Evolutionary conservation across 2,797 vertebrate species (phyloP), one percentile per base, ranked within the genome.

Genomic region (Sebastes variabilis): DNA sequence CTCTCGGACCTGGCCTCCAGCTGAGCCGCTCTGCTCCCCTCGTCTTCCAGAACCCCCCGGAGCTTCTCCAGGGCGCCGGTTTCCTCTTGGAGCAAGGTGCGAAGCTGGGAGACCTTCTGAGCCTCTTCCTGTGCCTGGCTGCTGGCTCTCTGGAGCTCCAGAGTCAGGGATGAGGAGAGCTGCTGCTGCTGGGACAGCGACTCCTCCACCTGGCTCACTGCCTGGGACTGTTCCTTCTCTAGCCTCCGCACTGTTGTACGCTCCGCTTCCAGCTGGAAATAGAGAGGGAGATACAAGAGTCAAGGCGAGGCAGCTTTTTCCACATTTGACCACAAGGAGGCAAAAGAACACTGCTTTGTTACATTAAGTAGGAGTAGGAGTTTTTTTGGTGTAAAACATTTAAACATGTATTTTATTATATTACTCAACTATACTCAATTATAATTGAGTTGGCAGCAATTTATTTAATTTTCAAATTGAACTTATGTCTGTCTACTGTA

Each of bases 131-230:
- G 93, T 2, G 97, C 97, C 91, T 97, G 97, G 85, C 94, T 95
- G 76, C 93, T 97, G 90, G 98, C 97, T 61, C 96, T 97, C 92
- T 99, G 98, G 88, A 98, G 98, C 93, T 99, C 97, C 52, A 96
- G 92, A 3, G 96, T 96, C 72, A 99, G 96, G 86, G 96, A 93
- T 10, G 97, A 97, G 1, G 97, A 97, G 9, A 99, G 94, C 68
- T 98, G 96, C 88, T 99, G 97, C 93, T 99, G 97, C 68, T 97
- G 97, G 25, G 96, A 93, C 59, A 97, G 96, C 1, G 98, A 97
- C 86, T 99, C 97, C 82, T 98, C 97, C 83, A 96, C 82, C 93
- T 97, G 97, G 75, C 90, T 95, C 0, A 96, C 96, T 18, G 97
- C 94, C 79, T 96, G 95, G 61, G 95, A 96, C 77, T 97, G 97